These are phyloP conservation scores for Galleria mellonella DNA, from an alignment of 1,140 invertebrate genomes.

Conservation along the genomic window DNA sequence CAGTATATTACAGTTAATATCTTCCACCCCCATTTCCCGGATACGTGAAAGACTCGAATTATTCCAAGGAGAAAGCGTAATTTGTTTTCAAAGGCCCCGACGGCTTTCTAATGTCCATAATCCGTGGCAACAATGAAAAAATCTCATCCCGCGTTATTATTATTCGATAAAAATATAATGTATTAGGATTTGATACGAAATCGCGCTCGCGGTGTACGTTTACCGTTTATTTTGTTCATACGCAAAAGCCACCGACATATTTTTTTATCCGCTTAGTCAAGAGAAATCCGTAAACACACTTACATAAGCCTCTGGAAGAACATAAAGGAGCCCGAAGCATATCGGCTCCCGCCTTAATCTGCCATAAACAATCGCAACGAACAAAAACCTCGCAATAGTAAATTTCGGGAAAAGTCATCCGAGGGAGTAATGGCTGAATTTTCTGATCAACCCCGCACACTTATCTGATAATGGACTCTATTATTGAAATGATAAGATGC, in stretches of 20 bases:
- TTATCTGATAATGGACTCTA: not conserved
- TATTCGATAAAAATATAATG: slow-evolving; percentile 22
- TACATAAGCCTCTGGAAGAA: slow-evolving; percentile 23
- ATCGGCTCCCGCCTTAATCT: slow-evolving; percentile 37
- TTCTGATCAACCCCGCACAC: slow-evolving; percentile 18
- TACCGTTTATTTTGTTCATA: slow-evolving; percentile 24
- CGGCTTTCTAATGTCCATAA: too few species aligned
- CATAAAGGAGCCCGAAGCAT: slow-evolving; percentile 30
- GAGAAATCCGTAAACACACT: slow-evolving; percentile 27
- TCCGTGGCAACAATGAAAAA: too few species aligned
- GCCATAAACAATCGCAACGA: slow-evolving; percentile 43
- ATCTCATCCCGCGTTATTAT: not conserved
- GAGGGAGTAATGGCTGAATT: slow-evolving; percentile 34
- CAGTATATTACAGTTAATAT: too few species aligned
- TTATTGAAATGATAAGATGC: too few species aligned
- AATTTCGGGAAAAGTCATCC: slow-evolving; percentile 41
- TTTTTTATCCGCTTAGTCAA: slow-evolving; percentile 27
- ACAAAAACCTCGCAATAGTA: slow-evolving; percentile 41
- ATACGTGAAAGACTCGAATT: too few species aligned
- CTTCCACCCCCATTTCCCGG: too few species aligned
- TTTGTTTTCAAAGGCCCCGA: too few species aligned
- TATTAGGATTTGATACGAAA: not conserved
- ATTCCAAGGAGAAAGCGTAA: too few species aligned
- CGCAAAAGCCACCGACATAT: slow-evolving; percentile 21
- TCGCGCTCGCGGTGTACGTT: not conserved